phyloP scores from a whole-genome alignment of 2,888 invertebrate species.

The Pegoplata infirma region DNA sequence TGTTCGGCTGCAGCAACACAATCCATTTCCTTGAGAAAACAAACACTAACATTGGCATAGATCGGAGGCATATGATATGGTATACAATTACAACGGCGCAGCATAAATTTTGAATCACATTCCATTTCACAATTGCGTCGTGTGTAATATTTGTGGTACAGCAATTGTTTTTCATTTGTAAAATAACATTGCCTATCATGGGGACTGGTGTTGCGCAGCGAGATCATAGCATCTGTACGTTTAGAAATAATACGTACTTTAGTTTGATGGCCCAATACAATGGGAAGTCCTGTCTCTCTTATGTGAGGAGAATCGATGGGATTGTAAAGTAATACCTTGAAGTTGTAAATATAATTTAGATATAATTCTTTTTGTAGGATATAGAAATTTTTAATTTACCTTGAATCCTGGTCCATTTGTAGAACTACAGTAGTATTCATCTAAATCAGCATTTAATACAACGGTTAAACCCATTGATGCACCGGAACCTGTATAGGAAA shows the following conservation, averaged over 20 bases:
- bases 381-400: constrained; percentile 75
- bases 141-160: constrained; percentile 80
- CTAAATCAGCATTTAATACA: constrained; percentile 83
- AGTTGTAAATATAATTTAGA: not conserved
- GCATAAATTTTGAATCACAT: constrained; percentile 78
- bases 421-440: constrained; percentile 88
- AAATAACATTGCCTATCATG: constrained; percentile 85
- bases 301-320: constrained; percentile 89
- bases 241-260: constrained; percentile 83
- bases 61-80: constrained; percentile 79
- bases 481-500: constrained; percentile 80
- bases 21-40: constrained; percentile 83
- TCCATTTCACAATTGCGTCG: constrained; percentile 80
- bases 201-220: constrained; percentile 81
- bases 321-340: constrained; percentile 80
- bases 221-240: constrained; percentile 82
- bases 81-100: constrained; percentile 69
- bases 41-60: constrained; percentile 82
- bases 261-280: constrained; percentile 85
- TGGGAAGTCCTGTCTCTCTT: constrained; percentile 84
- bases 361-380: no score
- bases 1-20: constrained; percentile 79
- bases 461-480: constrained; percentile 84
- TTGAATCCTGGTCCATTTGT: constrained; percentile 81
- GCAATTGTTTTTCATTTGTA: constrained; percentile 83